These are phyloP conservation scores for Phalacrocorax carbo DNA, from an alignment of 2,113 vertebrate species.

Conservation along the genomic window DNA sequence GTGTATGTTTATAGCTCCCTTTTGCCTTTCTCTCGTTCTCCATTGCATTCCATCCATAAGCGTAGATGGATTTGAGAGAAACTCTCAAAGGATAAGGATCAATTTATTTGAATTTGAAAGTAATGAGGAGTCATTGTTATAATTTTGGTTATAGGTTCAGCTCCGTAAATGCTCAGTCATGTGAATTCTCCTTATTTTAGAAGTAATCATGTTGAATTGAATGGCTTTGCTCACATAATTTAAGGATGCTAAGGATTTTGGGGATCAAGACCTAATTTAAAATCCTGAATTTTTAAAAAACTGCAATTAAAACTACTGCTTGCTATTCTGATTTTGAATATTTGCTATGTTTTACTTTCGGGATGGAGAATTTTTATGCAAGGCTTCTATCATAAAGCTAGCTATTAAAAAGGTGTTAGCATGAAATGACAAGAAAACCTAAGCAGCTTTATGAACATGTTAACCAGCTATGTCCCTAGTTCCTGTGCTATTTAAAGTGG, in stretches of 20 bases:
- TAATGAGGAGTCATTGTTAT: constrained; percentile 65
- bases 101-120: constrained; percentile 58
- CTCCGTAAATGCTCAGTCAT: constrained; percentile 53
- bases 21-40: background rate
- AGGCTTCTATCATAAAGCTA: constrained; percentile 25
- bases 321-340: constrained; percentile 36
- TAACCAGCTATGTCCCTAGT: background rate
- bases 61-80: constrained; percentile 42
- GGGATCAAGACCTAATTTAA: constrained; percentile 61
- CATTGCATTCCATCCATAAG: constrained; percentile 22
- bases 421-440: constrained; percentile 58
- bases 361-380: constrained; percentile 15
- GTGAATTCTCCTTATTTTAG: constrained; percentile 58
- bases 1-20: constrained; percentile 26
- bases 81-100: constrained; percentile 41
- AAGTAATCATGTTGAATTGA: constrained; percentile 47
- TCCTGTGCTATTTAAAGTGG: background rate
- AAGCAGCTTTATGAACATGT: constrained; percentile 55
- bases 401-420: constrained; percentile 58
- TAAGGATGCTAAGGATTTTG: constrained; percentile 53
- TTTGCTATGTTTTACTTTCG: constrained; percentile 20
- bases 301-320: constrained; percentile 24
- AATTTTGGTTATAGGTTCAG: constrained; percentile 46
- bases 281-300: constrained; percentile 29
- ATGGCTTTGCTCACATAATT: constrained; percentile 46